phyloP scores from a whole-genome alignment of 2,113 vertebrate genomes.

The Hydrolagus affinis region DNA sequence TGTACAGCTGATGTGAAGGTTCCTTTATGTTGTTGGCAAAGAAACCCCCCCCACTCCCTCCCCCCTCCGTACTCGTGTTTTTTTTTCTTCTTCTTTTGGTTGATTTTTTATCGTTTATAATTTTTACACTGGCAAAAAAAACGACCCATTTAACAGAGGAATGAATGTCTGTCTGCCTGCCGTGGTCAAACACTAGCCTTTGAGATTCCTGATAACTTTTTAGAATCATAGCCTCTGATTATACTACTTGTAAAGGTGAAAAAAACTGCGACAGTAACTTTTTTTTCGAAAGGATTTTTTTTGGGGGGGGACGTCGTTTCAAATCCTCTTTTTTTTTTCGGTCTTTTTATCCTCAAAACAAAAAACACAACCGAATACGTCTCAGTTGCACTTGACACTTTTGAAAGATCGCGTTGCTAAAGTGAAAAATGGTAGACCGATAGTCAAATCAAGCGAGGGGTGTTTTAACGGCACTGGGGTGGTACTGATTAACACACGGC shows the following conservation, averaged over 20 bases:
- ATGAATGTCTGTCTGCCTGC: too few species aligned
- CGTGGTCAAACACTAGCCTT: conserved; percentile 10
- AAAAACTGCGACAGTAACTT: not conserved
- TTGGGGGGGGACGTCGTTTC: too few species aligned
- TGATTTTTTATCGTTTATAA: conserved; percentile 30
- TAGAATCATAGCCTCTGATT: not conserved
- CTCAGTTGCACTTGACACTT: conserved; percentile 31
- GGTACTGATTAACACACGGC: not conserved
- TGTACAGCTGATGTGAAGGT: conserved; percentile 27
- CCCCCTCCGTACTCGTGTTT: too few species aligned
- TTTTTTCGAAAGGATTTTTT: not conserved
- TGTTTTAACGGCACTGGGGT: not conserved
- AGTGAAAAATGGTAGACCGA: conserved; percentile 8
- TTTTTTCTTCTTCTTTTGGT: too few species aligned
- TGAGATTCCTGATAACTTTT: conserved; percentile 28
- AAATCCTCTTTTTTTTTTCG: conserved; percentile 18
- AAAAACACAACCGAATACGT: conserved; percentile 16
- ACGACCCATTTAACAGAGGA: conserved; percentile 25
- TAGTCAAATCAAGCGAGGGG: conserved; percentile 26
- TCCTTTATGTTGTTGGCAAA: conserved; percentile 28
- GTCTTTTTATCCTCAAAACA: too few species aligned
- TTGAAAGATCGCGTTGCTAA: conserved; percentile 25
- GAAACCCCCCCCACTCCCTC: too few species aligned
- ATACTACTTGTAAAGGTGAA: not conserved
- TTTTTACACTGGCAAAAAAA: conserved; percentile 29